These are phyloP conservation scores for Nemoura dubitans DNA, from an alignment of 2,888 invertebrate genomes.

Conservation along the genomic window DNA sequence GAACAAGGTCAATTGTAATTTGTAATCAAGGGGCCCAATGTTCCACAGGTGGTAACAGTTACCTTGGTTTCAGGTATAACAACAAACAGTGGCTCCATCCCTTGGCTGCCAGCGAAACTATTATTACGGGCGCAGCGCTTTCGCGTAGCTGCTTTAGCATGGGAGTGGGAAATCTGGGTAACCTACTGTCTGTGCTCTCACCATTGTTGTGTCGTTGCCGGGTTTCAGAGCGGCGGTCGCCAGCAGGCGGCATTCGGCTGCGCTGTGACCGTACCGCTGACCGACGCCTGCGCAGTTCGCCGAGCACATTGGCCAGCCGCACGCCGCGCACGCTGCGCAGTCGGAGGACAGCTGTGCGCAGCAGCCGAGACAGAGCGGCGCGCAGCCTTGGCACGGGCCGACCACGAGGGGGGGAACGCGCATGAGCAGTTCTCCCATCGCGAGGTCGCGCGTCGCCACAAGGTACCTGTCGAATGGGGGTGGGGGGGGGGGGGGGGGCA, in stretches of 20 bases:
- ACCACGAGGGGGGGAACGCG: slow-evolving; percentile 55
- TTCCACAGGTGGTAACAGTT: too few species aligned
- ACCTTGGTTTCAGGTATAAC: too few species aligned
- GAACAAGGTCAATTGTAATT: too few species aligned
- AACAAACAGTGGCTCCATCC: too few species aligned
- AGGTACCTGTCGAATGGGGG: slow-evolving; percentile 54
- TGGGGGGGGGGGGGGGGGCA: too few species aligned
- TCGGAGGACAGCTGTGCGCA: slow-evolving; percentile 47
- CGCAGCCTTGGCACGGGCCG: slow-evolving; percentile 54
- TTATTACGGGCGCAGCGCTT: too few species aligned
- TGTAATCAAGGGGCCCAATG: too few species aligned
- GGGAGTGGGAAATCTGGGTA: too few species aligned
- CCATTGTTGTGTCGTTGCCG: slow-evolving; percentile 37
- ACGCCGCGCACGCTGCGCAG: slow-evolving; percentile 45
- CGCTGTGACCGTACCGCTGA: slow-evolving; percentile 50
- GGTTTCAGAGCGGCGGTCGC: not conserved
- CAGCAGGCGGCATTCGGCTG: slow-evolving; percentile 44
- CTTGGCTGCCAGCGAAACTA: too few species aligned
- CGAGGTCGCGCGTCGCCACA: slow-evolving; percentile 54
- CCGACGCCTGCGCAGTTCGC: slow-evolving; percentile 52
- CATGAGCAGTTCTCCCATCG: slow-evolving; percentile 53
- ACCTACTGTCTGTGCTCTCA: too few species aligned
- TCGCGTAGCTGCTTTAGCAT: too few species aligned
- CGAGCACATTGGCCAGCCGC: slow-evolving; percentile 56
- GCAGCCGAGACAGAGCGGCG: slow-evolving; percentile 55